Percentiles rank a stretch among this genome's conserved stretches.
Evolutionary conservation across 2,888 invertebrate species (phyloP).

Genomic region (Orchestes rusci): DNA sequence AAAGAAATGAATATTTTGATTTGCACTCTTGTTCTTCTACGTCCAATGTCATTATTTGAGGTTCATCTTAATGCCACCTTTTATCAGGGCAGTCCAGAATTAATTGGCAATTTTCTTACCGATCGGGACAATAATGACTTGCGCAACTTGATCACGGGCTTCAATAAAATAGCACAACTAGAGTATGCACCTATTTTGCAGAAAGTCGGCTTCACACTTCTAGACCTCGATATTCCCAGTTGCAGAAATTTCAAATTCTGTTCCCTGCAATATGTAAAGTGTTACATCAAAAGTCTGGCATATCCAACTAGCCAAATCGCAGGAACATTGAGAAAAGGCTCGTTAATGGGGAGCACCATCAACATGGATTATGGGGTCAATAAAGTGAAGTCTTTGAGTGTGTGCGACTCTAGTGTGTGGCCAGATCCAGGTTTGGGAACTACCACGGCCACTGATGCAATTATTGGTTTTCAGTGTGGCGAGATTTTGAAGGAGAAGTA

Average conservation of each 20-base stretch:
- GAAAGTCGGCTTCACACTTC: slow-evolving; percentile 36
- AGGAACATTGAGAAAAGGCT: slow-evolving; percentile 39
- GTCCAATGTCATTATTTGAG: slow-evolving; percentile 45
- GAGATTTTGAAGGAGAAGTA: slow-evolving; percentile 41
- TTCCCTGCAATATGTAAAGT: slow-evolving; percentile 46
- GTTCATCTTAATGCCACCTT: slow-evolving; percentile 45
- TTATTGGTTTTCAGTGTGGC: slow-evolving; percentile 50
- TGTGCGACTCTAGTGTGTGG: slow-evolving; percentile 45
- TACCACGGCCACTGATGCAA: slow-evolving; percentile 49
- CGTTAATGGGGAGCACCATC: slow-evolving; percentile 37
- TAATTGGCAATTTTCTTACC: slow-evolving; percentile 52
- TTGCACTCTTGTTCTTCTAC: slow-evolving; percentile 39
- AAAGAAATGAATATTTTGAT: slow-evolving; percentile 29
- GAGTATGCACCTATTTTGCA: slow-evolving; percentile 19
- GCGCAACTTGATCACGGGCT: slow-evolving; percentile 24
- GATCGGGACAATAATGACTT: slow-evolving; percentile 37
- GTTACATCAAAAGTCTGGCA: slow-evolving; percentile 40
- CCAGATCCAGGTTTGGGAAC: slow-evolving; percentile 38
- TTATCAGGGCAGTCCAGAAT: slow-evolving; percentile 38
- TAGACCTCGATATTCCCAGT: slow-evolving; percentile 38
- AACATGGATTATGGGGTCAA: slow-evolving; percentile 41
- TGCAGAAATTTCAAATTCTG: slow-evolving; percentile 43
- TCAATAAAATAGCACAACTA: slow-evolving; percentile 28
- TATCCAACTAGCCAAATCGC: slow-evolving; percentile 22
- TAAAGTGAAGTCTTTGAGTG: slow-evolving; percentile 43